These are phyloP conservation scores for Phrynocephalus guinanensis DNA, from an alignment of 2,797 vertebrate species.

Conservation along the genomic window DNA sequence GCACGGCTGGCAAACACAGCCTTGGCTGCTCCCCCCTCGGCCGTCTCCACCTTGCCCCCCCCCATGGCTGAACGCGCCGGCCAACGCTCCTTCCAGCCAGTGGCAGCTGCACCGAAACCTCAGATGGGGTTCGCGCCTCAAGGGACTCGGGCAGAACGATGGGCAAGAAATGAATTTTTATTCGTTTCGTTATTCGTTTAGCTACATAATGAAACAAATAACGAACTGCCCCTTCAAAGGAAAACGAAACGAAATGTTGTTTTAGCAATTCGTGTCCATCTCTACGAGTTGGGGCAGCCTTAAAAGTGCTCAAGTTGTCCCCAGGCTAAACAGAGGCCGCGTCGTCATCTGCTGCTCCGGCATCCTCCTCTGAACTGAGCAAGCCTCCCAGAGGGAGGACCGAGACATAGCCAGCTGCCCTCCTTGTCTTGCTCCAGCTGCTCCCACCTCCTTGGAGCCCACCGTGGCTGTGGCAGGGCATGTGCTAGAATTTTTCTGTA, in stretches of 20 bases:
- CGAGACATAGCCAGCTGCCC: not conserved
- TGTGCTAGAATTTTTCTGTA: no score
- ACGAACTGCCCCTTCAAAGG: no score
- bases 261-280: no score
- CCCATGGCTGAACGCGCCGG: not conserved
- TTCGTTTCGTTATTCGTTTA: no score
- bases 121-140: fast-evolving
- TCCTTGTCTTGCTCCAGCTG: not conserved
- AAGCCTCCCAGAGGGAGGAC: not conserved
- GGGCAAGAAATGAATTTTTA: no score
- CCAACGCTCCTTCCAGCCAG: not conserved
- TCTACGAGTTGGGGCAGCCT: no score
- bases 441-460: not conserved
- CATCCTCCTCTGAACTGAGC: not conserved
- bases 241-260: no score
- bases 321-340: not conserved
- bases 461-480: no score
- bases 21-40: not conserved
- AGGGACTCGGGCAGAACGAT: no score
- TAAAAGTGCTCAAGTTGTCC: not conserved
- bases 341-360: fast-evolving
- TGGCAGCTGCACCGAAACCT: not conserved
- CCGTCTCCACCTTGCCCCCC: no score
- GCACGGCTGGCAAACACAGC: no score
- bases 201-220: no score